Evolutionary conservation across 2,888 invertebrate species (phyloP).

Genomic region (Diachrysia chrysitis): DNA sequence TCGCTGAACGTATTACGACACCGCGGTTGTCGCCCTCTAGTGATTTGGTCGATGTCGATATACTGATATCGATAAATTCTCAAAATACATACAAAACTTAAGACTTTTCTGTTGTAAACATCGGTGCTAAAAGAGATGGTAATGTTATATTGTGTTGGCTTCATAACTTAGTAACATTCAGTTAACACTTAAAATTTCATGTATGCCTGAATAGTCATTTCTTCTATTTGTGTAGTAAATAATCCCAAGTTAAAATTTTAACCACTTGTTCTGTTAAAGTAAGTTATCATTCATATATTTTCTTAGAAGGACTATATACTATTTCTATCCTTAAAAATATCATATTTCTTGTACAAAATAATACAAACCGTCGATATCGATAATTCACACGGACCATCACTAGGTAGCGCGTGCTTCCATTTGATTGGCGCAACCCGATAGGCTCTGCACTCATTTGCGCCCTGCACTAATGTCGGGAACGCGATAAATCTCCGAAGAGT

Average conservation of each 20-base stretch:
- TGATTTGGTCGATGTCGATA: slow-evolving; percentile 55
- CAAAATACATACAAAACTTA: neutral
- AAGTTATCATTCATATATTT: no score
- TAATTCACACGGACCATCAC: slow-evolving; percentile 68
- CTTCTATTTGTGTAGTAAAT: no score
- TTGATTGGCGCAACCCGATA: slow-evolving; percentile 89
- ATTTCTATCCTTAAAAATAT: neutral
- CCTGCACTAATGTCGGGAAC: slow-evolving; percentile 76
- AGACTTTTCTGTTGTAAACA: no score
- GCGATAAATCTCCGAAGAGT: slow-evolving; percentile 78
- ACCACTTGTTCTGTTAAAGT: no score
- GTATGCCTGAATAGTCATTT: no score
- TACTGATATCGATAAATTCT: slow-evolving; percentile 49
- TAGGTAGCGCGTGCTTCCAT: slow-evolving; percentile 81
- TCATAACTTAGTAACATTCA: no score
- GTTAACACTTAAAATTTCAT: no score
- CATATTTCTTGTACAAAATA: neutral
- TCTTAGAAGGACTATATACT: no score
- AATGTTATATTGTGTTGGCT: no score
- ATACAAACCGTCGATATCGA: slow-evolving; percentile 51
- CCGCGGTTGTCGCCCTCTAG: slow-evolving; percentile 80
- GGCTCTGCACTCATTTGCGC: slow-evolving; percentile 84
- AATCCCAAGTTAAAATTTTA: no score
- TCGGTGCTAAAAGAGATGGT: no score
- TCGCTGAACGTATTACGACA: slow-evolving; percentile 88